phyloP scores from a whole-genome alignment of 2,888 invertebrate species.

The Dioctria linearis region DNA sequence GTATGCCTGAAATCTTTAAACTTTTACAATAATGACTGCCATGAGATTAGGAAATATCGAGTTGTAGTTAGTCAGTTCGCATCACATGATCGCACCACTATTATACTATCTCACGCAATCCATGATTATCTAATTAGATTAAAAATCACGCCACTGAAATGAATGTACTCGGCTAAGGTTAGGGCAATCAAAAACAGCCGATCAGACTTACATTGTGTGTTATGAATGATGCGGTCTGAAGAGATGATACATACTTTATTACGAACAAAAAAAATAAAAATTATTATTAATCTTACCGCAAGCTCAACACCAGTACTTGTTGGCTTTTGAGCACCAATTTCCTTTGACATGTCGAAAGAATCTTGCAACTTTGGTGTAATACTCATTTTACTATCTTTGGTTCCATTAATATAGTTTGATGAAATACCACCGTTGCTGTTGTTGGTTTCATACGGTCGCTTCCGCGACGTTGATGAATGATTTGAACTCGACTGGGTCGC shows the following conservation, averaged over 20 bases:
- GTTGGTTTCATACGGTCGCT: conserved; percentile 67
- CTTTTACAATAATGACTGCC: neutral
- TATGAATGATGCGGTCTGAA: no score
- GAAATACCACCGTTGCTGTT: conserved; percentile 54
- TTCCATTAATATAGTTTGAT: conserved; percentile 58
- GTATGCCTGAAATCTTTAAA: conserved; percentile 16
- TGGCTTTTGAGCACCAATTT: conserved; percentile 22
- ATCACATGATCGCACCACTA: no score
- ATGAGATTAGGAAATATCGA: no score
- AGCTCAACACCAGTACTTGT: conserved; percentile 21
- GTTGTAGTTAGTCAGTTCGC: no score
- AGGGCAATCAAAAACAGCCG: conserved; percentile 19
- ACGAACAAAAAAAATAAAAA: neutral
- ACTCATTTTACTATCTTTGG: conserved; percentile 51
- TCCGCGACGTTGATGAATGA: conserved; percentile 63
- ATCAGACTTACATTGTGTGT: neutral
- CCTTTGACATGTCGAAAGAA: conserved; percentile 38
- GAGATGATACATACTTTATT: neutral
- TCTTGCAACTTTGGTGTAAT: conserved; percentile 46
- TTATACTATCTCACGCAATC: neutral
- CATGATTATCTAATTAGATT: conserved; percentile 28
- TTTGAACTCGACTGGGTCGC: conserved; percentile 54
- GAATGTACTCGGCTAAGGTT: conserved; percentile 33
- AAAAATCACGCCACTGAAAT: conserved; percentile 37
- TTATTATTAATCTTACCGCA: conserved; percentile 10